A percentile compares a stretch with the other conserved stretches of the same genome.
phyloP scores from a whole-genome alignment of 1,140 invertebrate species.

The Eueides isabella region DNA sequence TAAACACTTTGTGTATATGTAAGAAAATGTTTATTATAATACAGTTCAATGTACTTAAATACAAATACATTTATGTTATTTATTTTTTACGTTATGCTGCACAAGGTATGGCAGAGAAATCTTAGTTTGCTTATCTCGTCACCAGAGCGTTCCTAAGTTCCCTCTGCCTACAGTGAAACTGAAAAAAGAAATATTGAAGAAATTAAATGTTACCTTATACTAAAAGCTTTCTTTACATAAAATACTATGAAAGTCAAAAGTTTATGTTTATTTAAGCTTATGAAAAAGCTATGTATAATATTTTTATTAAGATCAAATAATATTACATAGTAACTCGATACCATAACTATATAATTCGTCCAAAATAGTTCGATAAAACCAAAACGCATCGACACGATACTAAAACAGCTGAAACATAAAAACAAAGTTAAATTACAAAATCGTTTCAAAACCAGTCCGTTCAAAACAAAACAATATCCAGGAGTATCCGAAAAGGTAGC shows the following conservation, averaged over 20 bases:
- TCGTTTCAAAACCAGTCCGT: conserved; percentile 2
- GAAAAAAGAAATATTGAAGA: not conserved
- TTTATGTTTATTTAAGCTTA: too few relatives aligned
- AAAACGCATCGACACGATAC: not conserved
- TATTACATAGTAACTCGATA: not conserved
- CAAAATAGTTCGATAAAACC: not conserved
- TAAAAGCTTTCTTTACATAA: too few relatives aligned
- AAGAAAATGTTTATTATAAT: not conserved
- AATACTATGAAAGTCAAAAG: too few relatives aligned
- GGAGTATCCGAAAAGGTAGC: conserved; percentile 14
- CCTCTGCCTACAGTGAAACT: too few relatives aligned
- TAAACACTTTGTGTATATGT: not conserved
- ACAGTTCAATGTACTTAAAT: not conserved
- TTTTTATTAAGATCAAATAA: too few relatives aligned
- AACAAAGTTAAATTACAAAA: conserved; percentile 4
- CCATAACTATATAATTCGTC: not conserved
- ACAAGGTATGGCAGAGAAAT: too few relatives aligned
- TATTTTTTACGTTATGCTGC: too few relatives aligned
- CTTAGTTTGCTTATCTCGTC: too few relatives aligned
- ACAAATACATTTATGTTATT: not conserved
- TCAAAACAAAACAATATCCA: conserved; percentile 1
- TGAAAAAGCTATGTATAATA: too few relatives aligned
- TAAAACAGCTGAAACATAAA: conserved; percentile 1
- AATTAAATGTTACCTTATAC: not conserved
- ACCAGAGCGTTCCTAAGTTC: too few relatives aligned